Evolutionary conservation across 2,113 vertebrate genomes (phyloP), one percentile per base, ranked within the genome.

Genomic region (Camelus dromedarius): DNA sequence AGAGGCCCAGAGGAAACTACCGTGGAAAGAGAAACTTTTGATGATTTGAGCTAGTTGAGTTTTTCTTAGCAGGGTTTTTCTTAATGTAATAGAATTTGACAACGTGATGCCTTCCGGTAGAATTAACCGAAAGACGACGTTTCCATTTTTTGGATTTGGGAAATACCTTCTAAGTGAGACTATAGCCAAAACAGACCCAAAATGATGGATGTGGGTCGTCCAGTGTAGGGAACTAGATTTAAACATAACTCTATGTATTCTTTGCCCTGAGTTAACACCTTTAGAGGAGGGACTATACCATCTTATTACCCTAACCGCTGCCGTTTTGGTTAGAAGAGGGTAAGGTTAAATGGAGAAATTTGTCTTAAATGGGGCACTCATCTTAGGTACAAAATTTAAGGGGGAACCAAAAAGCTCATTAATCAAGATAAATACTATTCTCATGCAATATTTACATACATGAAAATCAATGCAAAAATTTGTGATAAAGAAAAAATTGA

Each of bases 1-100:
- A 99, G 28, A 98, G 99, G 81, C 67, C 99, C 89, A 96, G 97
- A 46, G 99, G 99, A 18, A 98, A 98, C 89, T 98, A 98, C 56
- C 98, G 99, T 0, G 98, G 98, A 9, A 98, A 98, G 62, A 99
- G 98, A 97, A 99, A 70, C 95, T 97, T 98, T 77, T 99, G 96
- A 98, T 62, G 62, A 54, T 16, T 52, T 58, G 26, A 77, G 62
- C 19, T 58, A 19, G 19, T 28, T 46, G 64, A 62, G 46, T 42
- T 96, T 89, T 88, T 76, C 35, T 58, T 70, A 70, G 48, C 58
- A 24, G 10, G 22, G 38, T 79, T 56, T 35, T 24, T 52, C 15
- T 64, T 67, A 81, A 58, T 19, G 6, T 96, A 95, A 95, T 85
- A 64, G 84, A 84, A 89, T 98, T 81, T 73, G 38, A 79, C 86